phyloP scores from a whole-genome alignment of 2,113 vertebrate species.

The Podarcis cretensis region DNA sequence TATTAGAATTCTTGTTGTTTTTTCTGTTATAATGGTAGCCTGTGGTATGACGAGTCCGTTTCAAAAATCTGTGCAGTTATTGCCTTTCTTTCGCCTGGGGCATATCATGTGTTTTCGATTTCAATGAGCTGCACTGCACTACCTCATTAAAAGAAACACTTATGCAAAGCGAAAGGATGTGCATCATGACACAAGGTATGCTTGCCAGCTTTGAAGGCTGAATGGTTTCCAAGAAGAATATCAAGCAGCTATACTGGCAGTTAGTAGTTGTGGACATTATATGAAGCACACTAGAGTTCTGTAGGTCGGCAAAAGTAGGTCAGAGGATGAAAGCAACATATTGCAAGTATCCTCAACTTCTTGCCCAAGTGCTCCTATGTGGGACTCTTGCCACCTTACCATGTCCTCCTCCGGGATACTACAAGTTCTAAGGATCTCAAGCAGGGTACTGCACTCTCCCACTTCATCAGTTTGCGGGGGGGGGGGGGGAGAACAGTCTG shows the following conservation, averaged over 20 bases:
- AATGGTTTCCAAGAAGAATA: constrained; percentile 52
- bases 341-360: constrained; percentile 14
- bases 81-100: constrained; percentile 79
- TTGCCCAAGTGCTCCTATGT: not conserved
- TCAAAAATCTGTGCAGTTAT: constrained; percentile 78
- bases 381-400: not conserved
- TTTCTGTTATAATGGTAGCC: constrained; percentile 79
- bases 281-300: constrained; percentile 27
- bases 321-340: not conserved
- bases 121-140: constrained; percentile 60
- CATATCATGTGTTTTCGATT: constrained; percentile 82
- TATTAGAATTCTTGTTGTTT: constrained; percentile 86
- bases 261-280: constrained; percentile 46
- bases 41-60: constrained; percentile 81
- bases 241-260: constrained; percentile 40
- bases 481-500: not conserved
- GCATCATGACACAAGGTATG: constrained; percentile 35
- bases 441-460: not conserved
- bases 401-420: not conserved
- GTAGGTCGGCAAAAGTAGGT: not conserved
- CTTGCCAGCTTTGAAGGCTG: constrained; percentile 53
- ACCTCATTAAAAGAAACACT: constrained; percentile 80
- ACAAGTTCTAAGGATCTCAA: not conserved
- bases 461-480: too few relatives aligned
- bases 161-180: constrained; percentile 67